A percentile compares a stretch with the other conserved stretches of the same genome.
Conservation (phyloP, 2,888 invertebrate species). For the Zelleria hepariella region DNA sequence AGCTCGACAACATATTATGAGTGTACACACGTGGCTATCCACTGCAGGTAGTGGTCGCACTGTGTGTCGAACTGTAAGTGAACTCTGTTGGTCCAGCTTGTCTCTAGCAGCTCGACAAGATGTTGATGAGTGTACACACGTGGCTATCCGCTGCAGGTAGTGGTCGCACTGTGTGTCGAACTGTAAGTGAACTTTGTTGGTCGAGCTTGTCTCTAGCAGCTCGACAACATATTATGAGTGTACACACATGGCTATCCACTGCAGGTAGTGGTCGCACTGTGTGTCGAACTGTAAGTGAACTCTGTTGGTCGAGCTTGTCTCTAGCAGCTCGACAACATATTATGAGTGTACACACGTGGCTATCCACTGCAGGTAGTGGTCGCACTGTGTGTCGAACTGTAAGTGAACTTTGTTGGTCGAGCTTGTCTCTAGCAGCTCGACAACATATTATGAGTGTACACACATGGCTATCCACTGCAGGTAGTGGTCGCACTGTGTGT, state of each 20-base stretch:
- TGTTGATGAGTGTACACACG: constrained; percentile 18
- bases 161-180: constrained; percentile 94
- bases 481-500: constrained; percentile 94
- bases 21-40: constrained; percentile 60
- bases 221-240: constrained; percentile 71
- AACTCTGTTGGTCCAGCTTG: constrained; percentile 93
- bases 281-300: constrained; percentile 87
- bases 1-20: constrained; percentile 80
- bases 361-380: too few species aligned
- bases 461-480: constrained; percentile 80
- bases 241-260: constrained; percentile 71
- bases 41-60: constrained; percentile 91
- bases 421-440: constrained; percentile 83
- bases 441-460: constrained; percentile 66
- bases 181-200: constrained; percentile 83
- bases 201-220: constrained; percentile 97
- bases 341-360: too few species aligned
- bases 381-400: constrained; percentile 95
- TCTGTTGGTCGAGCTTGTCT: too few species aligned
- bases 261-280: constrained; percentile 95
- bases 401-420: constrained; percentile 98
- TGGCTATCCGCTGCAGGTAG: constrained; percentile 85
- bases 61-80: constrained; percentile 94
- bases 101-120: constrained; percentile 90
- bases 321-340: too few species aligned